phyloP scores from a whole-genome alignment of 2,797 vertebrate species.

The Gallinago nigripennis region DNA sequence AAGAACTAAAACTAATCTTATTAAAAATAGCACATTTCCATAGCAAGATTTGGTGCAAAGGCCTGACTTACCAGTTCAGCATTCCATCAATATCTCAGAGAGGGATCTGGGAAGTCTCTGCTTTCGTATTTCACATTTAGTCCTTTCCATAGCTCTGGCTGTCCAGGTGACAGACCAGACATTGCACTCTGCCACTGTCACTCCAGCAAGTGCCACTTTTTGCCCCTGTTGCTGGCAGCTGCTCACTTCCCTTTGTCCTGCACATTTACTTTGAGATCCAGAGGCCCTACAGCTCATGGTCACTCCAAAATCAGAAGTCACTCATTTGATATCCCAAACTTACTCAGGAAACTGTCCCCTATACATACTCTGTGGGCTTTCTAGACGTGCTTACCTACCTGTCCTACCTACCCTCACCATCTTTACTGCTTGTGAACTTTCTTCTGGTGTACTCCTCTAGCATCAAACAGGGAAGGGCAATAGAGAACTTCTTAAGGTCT shows the following conservation, averaged over 20 bases:
- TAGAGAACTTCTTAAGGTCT: background rate
- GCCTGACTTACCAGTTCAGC: background rate
- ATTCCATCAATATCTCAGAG: background rate
- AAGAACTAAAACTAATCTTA: background rate
- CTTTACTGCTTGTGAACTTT: background rate
- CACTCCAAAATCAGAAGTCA: background rate
- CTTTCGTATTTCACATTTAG: background rate
- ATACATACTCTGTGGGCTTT: background rate
- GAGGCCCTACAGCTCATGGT: background rate
- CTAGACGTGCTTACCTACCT: background rate
- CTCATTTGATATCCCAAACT: background rate
- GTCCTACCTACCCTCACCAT: background rate
- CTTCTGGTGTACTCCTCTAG: background rate
- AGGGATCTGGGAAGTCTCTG: background rate
- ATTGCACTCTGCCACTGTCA: accelerated
- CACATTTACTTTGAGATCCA: background rate
- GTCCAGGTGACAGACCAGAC: background rate
- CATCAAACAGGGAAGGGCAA: background rate
- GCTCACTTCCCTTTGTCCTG: background rate
- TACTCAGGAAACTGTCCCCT: background rate
- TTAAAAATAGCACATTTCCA: background rate
- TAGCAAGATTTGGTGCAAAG: background rate
- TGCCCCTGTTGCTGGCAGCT: background rate
- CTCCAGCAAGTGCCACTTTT: background rate
- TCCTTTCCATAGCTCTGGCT: accelerated